These are phyloP conservation scores for Isoperla grammatica DNA, from an alignment of 2,888 invertebrate genomes.

Conservation along the genomic window DNA sequence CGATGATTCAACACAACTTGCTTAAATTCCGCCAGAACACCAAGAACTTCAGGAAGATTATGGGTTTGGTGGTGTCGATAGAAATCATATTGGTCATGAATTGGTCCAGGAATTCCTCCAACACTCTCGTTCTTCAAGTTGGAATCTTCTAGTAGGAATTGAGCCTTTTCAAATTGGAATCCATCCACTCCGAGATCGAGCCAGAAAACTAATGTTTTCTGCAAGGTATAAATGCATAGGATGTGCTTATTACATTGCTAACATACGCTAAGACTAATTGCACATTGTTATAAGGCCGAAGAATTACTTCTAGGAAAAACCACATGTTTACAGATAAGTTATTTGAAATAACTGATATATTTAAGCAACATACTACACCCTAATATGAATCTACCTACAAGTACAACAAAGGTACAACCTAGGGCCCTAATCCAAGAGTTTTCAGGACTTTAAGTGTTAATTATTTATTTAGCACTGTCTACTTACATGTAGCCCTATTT, in stretches of 20 bases:
- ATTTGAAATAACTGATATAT: too few species aligned
- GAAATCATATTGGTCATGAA: slow-evolving; percentile 55
- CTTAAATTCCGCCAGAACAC: slow-evolving; percentile 59
- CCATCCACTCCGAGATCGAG: slow-evolving; percentile 73
- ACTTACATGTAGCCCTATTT: too few species aligned
- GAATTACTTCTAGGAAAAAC: too few species aligned
- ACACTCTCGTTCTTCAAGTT: slow-evolving; percentile 48
- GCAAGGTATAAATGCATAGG: too few species aligned
- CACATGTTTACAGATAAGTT: too few species aligned
- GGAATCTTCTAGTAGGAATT: slow-evolving; percentile 58
- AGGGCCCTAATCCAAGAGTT: too few species aligned
- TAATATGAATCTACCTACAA: slow-evolving; percentile 3
- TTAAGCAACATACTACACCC: background rate
- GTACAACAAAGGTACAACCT: too few species aligned
- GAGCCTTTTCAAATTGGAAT: slow-evolving; percentile 65
- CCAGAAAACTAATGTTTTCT: slow-evolving; percentile 54
- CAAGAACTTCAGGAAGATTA: slow-evolving; percentile 54
- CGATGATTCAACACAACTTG: slow-evolving; percentile 54
- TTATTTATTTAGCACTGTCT: too few species aligned
- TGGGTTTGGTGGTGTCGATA: slow-evolving; percentile 59
- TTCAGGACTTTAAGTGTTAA: background rate
- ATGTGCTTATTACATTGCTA: too few species aligned
- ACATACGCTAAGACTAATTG: too few species aligned
- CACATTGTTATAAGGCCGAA: too few species aligned
- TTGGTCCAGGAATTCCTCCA: slow-evolving; percentile 39